A percentile compares a stretch with the other conserved stretches of the same genome.
Conservation (phyloP, 35 echinoderm and acorn worm species). For the Amphiura filiformis region DNA sequence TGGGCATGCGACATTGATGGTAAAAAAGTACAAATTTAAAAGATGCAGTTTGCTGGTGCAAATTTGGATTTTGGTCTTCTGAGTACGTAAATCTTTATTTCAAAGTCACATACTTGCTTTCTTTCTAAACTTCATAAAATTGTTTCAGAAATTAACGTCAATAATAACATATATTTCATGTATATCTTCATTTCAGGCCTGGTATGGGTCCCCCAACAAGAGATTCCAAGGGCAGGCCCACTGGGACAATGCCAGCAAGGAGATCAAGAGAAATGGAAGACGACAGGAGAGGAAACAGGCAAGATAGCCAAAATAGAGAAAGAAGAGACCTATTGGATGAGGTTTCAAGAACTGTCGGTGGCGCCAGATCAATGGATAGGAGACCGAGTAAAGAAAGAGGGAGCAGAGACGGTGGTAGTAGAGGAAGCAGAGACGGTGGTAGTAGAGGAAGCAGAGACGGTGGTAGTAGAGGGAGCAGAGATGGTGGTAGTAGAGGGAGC, state of each 20-base stretch:
- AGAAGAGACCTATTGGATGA: conserved; percentile 62
- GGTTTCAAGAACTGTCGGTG: conserved; percentile 30
- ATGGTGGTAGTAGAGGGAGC: neutral
- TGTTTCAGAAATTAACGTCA: no score
- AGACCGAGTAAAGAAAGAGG: conserved; percentile 3
- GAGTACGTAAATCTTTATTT: no score
- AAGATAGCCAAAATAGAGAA: conserved; percentile 32
- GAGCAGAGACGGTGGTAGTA: neutral
- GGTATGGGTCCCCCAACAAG: neutral
- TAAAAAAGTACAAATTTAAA: no score
- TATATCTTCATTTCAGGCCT: neutral
- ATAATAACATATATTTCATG: no score
- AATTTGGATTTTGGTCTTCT: no score
- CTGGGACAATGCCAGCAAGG: neutral
- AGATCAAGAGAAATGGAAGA: neutral
- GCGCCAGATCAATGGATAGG: conserved; percentile 1
- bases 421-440: neutral
- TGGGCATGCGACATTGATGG: no score
- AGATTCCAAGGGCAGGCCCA: conserved; percentile 11
- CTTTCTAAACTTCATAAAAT: no score
- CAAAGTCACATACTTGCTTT: no score
- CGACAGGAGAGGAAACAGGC: neutral
- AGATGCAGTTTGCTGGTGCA: no score
- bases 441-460: neutral
- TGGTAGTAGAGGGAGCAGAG: neutral